Percentiles rank a stretch among this genome's conserved stretches.
Conservation (phyloP, 1,140 invertebrate species). For the Procambarus virginalis region DNA sequence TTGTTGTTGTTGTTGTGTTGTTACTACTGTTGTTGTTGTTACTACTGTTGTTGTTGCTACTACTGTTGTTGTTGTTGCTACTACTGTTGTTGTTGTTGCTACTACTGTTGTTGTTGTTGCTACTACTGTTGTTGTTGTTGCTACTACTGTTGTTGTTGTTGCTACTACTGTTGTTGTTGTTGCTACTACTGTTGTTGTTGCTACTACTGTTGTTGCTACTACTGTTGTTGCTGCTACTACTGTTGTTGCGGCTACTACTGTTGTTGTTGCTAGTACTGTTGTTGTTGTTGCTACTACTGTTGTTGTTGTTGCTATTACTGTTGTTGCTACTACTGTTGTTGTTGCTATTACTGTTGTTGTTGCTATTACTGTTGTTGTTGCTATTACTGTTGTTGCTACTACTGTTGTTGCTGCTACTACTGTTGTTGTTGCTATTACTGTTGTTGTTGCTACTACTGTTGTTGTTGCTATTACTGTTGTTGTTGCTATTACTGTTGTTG, state of each 20-base stretch:
- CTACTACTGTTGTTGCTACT: neutral
- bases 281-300: no score
- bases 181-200: neutral
- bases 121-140: neutral
- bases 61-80: neutral
- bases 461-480: neutral
- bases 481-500: neutral
- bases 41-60: neutral
- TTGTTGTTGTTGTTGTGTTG: neutral
- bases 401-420: neutral
- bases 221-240: neutral
- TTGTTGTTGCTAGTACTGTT: no score
- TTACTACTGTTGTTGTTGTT: neutral
- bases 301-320: neutral
- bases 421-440: neutral
- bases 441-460: neutral
- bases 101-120: neutral
- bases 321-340: neutral
- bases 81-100: neutral
- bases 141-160: conserved; percentile 1
- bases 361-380: neutral
- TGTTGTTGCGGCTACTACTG: no score
- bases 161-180: neutral
- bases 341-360: neutral
- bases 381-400: neutral